Evolutionary conservation across 2,113 vertebrate species (phyloP).

Genomic region (Semicossyphus pulcher): DNA sequence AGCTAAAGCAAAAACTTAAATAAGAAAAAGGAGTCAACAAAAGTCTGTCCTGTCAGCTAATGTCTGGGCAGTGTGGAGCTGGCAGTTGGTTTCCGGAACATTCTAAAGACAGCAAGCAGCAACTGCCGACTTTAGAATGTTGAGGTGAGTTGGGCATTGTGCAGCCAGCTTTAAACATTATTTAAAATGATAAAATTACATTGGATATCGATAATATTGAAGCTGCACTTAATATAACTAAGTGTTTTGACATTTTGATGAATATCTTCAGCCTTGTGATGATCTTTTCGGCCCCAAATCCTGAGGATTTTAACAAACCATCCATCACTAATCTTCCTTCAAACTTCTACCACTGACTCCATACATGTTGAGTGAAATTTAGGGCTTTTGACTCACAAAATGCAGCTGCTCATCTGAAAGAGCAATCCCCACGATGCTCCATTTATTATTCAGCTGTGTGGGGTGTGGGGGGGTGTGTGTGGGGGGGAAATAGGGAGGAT

Average conservation of each 20-base stretch:
- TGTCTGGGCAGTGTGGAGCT: no score
- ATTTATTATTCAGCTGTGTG: slow-evolving; percentile 77
- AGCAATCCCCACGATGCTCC: slow-evolving; percentile 62
- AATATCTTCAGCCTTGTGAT: slow-evolving; percentile 7
- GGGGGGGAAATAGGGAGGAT: slow-evolving; percentile 47
- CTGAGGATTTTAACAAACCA: slow-evolving; percentile 53
- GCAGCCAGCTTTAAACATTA: not conserved
- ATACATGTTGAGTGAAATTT: slow-evolving; percentile 62
- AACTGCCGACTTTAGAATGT: no score
- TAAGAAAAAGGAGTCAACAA: no score
- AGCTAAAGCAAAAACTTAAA: no score
- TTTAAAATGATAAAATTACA: no score
- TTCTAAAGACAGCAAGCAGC: no score
- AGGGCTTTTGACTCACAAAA: slow-evolving; percentile 74
- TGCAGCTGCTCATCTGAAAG: slow-evolving; percentile 72
- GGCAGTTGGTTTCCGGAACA: no score
- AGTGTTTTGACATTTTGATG: not conserved
- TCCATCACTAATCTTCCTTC: slow-evolving; percentile 47
- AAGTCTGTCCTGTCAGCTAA: no score
- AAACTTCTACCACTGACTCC: slow-evolving; percentile 60
- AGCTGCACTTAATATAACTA: not conserved
- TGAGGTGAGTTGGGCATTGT: no score
- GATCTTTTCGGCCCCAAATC: slow-evolving; percentile 5
- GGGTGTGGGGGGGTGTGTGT: no score
- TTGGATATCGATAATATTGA: no score